Percentiles rank a stretch among this genome's conserved stretches.
These are phyloP conservation scores for Clarias laeviceps DNA, from an alignment of 2,797 vertebrate genomes.

Conservation along the genomic window DNA sequence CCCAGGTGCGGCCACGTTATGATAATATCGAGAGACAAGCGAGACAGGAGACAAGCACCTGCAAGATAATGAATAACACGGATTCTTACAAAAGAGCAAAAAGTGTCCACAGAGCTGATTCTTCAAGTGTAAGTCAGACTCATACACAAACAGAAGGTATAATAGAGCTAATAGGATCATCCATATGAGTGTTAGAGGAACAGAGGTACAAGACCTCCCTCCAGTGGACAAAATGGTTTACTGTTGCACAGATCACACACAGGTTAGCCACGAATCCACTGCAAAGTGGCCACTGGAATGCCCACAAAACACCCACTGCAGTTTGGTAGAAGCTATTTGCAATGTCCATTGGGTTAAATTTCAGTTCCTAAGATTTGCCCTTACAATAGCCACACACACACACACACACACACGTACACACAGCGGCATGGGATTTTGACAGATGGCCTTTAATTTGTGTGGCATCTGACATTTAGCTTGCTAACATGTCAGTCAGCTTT, in stretches of 20 bases:
- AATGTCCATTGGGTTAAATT: constrained; percentile 12
- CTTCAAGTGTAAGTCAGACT: not conserved
- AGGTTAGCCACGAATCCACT: not conserved
- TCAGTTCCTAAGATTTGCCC: not conserved
- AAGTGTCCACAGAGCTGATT: constrained; percentile 18
- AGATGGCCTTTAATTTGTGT: constrained; percentile 79
- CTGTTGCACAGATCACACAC: not conserved
- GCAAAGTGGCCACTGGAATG: not conserved
- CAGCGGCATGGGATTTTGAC: constrained; percentile 68
- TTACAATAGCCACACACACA: not conserved
- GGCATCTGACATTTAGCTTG: constrained; percentile 80
- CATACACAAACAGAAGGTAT: not conserved
- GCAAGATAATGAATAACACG: constrained; percentile 33
- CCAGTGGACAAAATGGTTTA: constrained; percentile 22
- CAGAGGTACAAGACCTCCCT: constrained; percentile 24
- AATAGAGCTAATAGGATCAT: not conserved
- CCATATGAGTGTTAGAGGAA: not conserved
- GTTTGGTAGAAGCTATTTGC: constrained; percentile 16
- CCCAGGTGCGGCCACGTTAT: constrained; percentile 44
- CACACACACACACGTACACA: constrained; percentile 7
- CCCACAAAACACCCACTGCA: not conserved
- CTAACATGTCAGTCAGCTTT: constrained; percentile 67
- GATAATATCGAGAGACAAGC: constrained; percentile 29
- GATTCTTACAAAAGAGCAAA: constrained; percentile 4
- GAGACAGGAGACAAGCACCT: constrained; percentile 28